Evolutionary conservation across 2,888 invertebrate genomes (phyloP), one percentile per base, ranked within the genome.

Genomic region (Drosophila niveifrons): DNA sequence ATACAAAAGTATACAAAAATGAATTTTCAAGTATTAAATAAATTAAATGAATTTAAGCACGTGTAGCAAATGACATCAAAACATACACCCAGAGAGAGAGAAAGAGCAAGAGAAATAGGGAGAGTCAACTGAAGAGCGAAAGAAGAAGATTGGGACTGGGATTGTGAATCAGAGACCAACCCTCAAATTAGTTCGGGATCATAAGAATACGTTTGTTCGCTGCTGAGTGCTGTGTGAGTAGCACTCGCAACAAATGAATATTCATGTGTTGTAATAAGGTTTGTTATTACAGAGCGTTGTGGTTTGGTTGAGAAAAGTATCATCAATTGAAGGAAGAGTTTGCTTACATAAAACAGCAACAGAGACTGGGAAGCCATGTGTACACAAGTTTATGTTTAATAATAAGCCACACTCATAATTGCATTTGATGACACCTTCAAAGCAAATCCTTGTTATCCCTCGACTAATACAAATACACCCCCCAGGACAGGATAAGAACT

Each of bases 11-110:
- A 75, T 75, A 81, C 81, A 89, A 80, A 75, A 87, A 82, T 75
- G 57, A 70, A 81, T 81, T 85, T 83, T 88, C 83, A 76, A 89
- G 88, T 88, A 85, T 88, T 87, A 89, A 87, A 90, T 88, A 88
- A 89, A 88, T 88, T 88, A 80, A 88, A 88, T 80, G 77, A 80
- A 88, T 73, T 70, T 75, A 88, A 88, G 86, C 87, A 88, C 84
- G 90, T 89, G 87, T 80, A 86, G 75, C 89, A 86, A 88, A 88
- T 90, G 88, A 73, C 75, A 85, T 71, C 74, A 80, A 81, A 82
- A 79, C 74, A 80, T 10, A 43, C 55, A 39, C n/a, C 8, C 28
- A 34, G 39, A 56, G 18, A 34, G 39, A 56, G 18, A 6, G 10
- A 23, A 39, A 8, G 36, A 43, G 53, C 6, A 9, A 69, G 44